phyloP scores from a whole-genome alignment of 2,888 invertebrate species.

The Fissipunctia ypsillon region DNA sequence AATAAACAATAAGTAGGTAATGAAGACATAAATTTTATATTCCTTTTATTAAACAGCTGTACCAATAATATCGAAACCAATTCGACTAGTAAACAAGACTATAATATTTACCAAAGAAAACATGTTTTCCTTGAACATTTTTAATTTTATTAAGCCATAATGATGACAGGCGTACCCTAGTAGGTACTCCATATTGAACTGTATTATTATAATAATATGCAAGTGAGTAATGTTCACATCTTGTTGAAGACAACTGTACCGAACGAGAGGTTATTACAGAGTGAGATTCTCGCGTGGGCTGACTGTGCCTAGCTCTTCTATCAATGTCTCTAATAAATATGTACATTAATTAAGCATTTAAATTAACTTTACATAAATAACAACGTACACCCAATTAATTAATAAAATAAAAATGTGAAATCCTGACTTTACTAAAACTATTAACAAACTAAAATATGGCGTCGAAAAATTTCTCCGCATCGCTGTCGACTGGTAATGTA shows the following conservation, averaged over 20 bases:
- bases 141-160: background rate
- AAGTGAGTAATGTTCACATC: constrained; percentile 38
- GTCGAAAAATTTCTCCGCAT: too few species aligned
- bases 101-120: background rate
- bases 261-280: constrained; percentile 43
- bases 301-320: constrained; percentile 3
- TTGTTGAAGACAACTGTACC: constrained; percentile 49
- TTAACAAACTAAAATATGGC: too few species aligned
- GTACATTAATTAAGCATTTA: background rate
- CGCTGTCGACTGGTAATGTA: too few species aligned
- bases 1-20: too few species aligned
- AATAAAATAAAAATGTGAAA: too few species aligned
- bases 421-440: too few species aligned
- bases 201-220: background rate
- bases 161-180: constrained; percentile 3
- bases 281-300: constrained; percentile 49
- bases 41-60: constrained; percentile 5
- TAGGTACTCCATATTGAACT: constrained; percentile 21
- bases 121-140: background rate
- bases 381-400: too few species aligned
- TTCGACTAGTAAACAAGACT: background rate
- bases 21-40: background rate
- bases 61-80: constrained; percentile 13
- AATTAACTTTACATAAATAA: too few species aligned
- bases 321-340: background rate